Conservation (phyloP, 2,888 invertebrate genomes). For the Eurytoma adleriae region DNA sequence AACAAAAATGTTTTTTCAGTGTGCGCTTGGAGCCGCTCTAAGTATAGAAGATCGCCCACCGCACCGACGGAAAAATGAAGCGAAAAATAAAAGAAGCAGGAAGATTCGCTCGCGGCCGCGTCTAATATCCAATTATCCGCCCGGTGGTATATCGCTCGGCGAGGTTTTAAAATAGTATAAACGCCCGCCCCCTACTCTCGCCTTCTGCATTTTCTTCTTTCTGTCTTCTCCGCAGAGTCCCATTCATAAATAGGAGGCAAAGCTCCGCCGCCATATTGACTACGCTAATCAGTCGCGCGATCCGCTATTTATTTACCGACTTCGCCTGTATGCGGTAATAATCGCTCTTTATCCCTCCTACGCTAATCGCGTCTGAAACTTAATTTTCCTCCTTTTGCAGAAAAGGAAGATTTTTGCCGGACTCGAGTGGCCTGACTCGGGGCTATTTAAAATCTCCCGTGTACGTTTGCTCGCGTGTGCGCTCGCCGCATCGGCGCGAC, state of each 20-base stretch:
- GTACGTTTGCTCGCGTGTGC: background rate
- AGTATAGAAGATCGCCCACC: background rate
- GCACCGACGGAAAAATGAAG: background rate
- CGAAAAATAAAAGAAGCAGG: slow-evolving; percentile 2
- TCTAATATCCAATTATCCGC: background rate
- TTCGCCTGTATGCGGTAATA: background rate
- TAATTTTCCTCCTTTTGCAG: no score
- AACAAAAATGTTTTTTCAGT: background rate
- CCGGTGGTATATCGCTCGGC: background rate
- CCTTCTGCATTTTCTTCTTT: slow-evolving; percentile 46
- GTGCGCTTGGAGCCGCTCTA: background rate
- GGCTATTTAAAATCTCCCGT: no score
- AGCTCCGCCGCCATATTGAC: slow-evolving; percentile 67
- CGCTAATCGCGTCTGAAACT: no score
- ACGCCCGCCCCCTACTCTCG: slow-evolving; percentile 52
- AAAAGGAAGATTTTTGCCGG: no score
- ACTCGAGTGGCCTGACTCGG: no score
- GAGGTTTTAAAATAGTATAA: slow-evolving; percentile 62
- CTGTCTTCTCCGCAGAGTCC: slow-evolving; percentile 51
- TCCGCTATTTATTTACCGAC: slow-evolving; percentile 1
- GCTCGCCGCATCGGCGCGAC: slow-evolving; percentile 7
- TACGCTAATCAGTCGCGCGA: slow-evolving; percentile 58
- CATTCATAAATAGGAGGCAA: slow-evolving; percentile 71
- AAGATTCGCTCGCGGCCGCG: background rate
- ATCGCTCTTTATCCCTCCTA: no score